phyloP scores from a whole-genome alignment of 2,113 vertebrate species.

The Triplophysa rosa region DNA sequence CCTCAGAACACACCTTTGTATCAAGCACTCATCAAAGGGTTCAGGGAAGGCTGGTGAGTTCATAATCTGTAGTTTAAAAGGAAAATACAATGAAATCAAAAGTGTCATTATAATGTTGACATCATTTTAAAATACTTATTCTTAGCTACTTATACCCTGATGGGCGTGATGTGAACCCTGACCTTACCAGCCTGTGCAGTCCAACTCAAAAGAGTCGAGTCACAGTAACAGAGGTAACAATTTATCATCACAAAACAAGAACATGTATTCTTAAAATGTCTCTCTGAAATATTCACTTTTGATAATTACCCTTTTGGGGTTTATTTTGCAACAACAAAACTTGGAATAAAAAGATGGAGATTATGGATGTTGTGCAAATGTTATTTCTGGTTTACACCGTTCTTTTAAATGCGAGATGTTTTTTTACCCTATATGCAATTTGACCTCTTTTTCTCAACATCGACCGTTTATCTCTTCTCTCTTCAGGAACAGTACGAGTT shows the following conservation, averaged over 20 bases:
- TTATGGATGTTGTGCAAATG: background rate
- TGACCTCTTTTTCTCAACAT: fast-evolving
- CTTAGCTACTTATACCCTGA: conserved; percentile 82
- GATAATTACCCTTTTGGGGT: too few relatives aligned
- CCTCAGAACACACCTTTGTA: conserved; percentile 77
- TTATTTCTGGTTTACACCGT: background rate
- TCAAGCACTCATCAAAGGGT: conserved; percentile 79
- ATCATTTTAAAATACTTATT: conserved; percentile 20
- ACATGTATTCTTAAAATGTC: background rate
- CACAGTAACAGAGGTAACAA: conserved; percentile 76
- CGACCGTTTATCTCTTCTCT: background rate
- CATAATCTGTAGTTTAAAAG: background rate
- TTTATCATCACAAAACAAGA: background rate
- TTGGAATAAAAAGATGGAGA: too few relatives aligned
- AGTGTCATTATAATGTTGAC: background rate
- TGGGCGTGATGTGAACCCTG: conserved; percentile 77
- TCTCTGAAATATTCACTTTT: too few relatives aligned
- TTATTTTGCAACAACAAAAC: too few relatives aligned
- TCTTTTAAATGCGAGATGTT: background rate
- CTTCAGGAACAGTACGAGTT: conserved; percentile 84
- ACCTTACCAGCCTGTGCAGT: conserved; percentile 71
- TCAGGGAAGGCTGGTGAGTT: conserved; percentile 79
- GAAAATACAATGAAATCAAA: background rate
- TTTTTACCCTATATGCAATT: background rate
- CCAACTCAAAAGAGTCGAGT: conserved; percentile 62